Base-by-base conservation (phyloP, 2,888 invertebrate genomes). In the Dorcus hopei region DNA sequence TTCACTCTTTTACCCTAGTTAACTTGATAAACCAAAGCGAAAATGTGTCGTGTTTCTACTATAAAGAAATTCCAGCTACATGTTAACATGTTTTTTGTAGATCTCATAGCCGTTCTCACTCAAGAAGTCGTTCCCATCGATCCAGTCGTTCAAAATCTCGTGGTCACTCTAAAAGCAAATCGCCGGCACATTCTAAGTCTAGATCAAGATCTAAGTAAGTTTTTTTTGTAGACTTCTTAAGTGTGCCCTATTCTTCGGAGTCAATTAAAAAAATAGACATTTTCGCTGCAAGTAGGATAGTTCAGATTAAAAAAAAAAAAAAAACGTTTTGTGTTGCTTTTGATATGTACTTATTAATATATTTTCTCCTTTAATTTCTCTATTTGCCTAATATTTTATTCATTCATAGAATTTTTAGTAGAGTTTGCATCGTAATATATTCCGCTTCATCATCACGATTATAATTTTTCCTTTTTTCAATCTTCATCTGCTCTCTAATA, bases 161-260 rank as follows among this genome's bases (percentile, higher is more conserved):
- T 53, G 80, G 80, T 48, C 79, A 69, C 58, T 75, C 80, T 51
- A 88, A 87, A 80, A 87, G 85, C 74, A 91, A 90, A 82, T 90
- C 89, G 52, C 88, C 89, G 47, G 89, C 85, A 14, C 84, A 81
- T 72, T 83, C 86, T 55, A 91, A 91, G 75, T 91, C 91, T 39
- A 85, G 88, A 59, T 91, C 91, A 40, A 85, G 88, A 62, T 91
- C 91, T 67, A 88, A 88, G 89, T 89, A 77, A 85, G 87, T 84
- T 49, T 41, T 38, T 71, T 63, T 42, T 42, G 65, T 64, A 4
- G n/a, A 59, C 57, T 57, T 11, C 16, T 11, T 16, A 42, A 14
- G 42, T 42, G 11, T 42, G 11, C 42, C 11, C 16, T 16, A 41
- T 33, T 33, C 26, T 33, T 33, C 26, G 26, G 41, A 33, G 6